Evolutionary conservation across 1,140 invertebrate species (phyloP), one percentile per base, ranked within the genome.

Genomic region (Agraylea sexmaculata): DNA sequence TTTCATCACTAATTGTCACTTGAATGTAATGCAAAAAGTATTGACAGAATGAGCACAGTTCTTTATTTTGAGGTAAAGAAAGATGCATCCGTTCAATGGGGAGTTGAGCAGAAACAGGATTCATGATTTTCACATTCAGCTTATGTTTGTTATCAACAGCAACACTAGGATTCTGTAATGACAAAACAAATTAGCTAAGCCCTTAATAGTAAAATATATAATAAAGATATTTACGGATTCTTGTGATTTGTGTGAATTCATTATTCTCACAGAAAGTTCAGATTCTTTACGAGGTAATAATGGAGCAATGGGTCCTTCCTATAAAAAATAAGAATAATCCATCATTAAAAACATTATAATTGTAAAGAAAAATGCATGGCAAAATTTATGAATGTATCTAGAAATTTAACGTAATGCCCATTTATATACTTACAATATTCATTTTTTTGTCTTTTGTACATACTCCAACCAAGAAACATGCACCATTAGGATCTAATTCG

Each of bases 1-100:
- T 59, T 10, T 77, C 74, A 48, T 77, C 66, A 30, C 78, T 79
- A 29, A 90, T 66, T 7, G 71, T 66, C 41, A 80, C 66, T 56
- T 89, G 83, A 32, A 90, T 45, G 44, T 79, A 82, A 56, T 88
- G 82, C 30, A 91, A 56, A 51, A 85, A 68, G 62, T 85, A 88
- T 64, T 88, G 77, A 56, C 87, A 91, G 49, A 89, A 70, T 20
- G 75, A 70, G 61, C 87, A 91, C 0, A 64, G 53, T 47, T 75
- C 53, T 44, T 70, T 69, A 45, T 61, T 67, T 23, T 66, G 59
- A 2, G 70, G 60, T 7, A 65, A 37, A n/a, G 52, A 42, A 18
- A 62, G 45, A 55, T 73, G 60, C 43, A 83, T 59, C 34, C 73
- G 65, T 54, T 83, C 80, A 20, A 82, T 69, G 2, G 80, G 80